Conservation (phyloP, 1,140 invertebrate genomes). For the Melanaphis sacchari region DNA sequence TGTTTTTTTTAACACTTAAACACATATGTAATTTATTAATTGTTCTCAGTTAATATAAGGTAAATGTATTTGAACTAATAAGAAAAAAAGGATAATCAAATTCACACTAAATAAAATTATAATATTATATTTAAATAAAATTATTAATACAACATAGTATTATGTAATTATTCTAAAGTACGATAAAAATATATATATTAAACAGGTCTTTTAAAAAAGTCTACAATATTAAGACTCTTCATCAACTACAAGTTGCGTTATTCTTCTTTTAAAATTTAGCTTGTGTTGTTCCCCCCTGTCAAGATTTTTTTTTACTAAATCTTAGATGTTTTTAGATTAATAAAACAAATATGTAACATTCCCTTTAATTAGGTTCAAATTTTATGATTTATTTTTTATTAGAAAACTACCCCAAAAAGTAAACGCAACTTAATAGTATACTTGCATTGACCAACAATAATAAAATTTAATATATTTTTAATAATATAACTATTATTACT, state of each 20-base stretch:
- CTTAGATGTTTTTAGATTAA: background rate
- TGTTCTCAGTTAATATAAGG: background rate
- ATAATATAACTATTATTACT: background rate
- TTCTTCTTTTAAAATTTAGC: background rate
- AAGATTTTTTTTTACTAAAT: background rate
- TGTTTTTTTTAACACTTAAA: too few relatives aligned
- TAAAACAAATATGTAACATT: background rate
- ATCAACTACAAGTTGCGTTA: slow-evolving; percentile 22
- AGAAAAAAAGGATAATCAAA: background rate
- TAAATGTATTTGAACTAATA: background rate
- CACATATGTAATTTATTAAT: background rate
- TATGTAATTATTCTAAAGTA: background rate
- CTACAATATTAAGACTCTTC: background rate
- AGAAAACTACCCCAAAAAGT: background rate
- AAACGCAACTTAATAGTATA: slow-evolving; percentile 9
- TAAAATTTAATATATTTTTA: background rate
- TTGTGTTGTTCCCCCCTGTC: too few relatives aligned
- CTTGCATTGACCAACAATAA: background rate
- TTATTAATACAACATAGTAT: background rate
- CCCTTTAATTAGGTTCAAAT: background rate
- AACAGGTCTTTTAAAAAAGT: slow-evolving; percentile 1
- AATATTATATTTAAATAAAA: background rate
- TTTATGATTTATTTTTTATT: background rate
- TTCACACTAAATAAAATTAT: background rate
- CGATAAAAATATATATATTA: background rate